Percentiles rank a stretch among this genome's conserved stretches.
Conservation (phyloP, 2,113 vertebrate species). For the Corvus hawaiiensis region DNA sequence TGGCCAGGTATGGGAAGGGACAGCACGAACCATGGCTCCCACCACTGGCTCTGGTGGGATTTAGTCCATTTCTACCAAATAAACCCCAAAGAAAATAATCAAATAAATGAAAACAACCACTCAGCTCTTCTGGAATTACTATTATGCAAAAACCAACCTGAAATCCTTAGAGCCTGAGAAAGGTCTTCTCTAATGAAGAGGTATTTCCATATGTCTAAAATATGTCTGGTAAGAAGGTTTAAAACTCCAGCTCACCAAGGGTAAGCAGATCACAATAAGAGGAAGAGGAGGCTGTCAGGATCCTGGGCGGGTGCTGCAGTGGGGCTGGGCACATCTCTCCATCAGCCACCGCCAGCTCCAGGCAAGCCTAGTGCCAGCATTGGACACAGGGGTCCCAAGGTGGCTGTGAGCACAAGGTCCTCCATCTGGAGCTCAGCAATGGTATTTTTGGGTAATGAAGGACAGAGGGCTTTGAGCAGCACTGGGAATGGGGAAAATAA, state of each 20-base stretch:
- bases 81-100: neutral
- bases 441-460: neutral
- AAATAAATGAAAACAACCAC: neutral
- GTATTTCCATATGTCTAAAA: neutral
- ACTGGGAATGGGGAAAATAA: neutral
- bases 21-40: neutral
- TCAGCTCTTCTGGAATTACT: neutral
- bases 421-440: neutral
- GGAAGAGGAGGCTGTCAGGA: neutral
- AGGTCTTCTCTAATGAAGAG: neutral
- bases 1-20: rapidly evolving
- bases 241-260: neutral
- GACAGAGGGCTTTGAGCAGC: neutral
- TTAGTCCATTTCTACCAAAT: neutral
- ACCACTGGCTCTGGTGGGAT: neutral
- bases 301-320: neutral
- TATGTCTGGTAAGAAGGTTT: neutral
- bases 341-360: neutral
- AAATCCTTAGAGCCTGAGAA: neutral
- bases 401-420: neutral
- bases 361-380: neutral
- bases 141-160: neutral
- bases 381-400: neutral
- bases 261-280: neutral
- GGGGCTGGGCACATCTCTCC: neutral